Percentiles rank a stretch among this genome's conserved stretches.
phyloP scores from a whole-genome alignment of 64 coral and sea anemone genomes.

The Montipora capricornis region DNA sequence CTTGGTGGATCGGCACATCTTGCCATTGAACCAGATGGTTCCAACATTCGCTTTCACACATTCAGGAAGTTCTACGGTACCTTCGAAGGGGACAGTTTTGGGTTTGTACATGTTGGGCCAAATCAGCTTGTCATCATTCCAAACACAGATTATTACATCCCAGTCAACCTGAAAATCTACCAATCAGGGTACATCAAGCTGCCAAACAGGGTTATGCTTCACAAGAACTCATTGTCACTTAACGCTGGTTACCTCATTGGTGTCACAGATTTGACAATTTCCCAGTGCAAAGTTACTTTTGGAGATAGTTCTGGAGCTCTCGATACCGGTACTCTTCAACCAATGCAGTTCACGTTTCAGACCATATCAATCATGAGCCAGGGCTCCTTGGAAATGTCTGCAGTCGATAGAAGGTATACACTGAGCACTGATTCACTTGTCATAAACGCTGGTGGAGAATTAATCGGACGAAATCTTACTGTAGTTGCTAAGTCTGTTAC shows the following conservation, averaged over 20 bases:
- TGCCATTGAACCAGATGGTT: slow-evolving; percentile 69
- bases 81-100: slow-evolving; percentile 80
- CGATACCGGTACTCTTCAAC: slow-evolving; percentile 33
- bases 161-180: slow-evolving; percentile 83
- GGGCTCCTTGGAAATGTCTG: slow-evolving; percentile 64
- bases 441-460: slow-evolving; percentile 61
- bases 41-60: slow-evolving; percentile 46
- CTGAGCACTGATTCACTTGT: slow-evolving; percentile 53
- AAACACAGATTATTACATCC: slow-evolving; percentile 80
- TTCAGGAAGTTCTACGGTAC: slow-evolving; percentile 69
- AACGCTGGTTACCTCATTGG: slow-evolving; percentile 83
- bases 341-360: slow-evolving; percentile 51
- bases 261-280: slow-evolving; percentile 74
- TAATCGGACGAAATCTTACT: slow-evolving; percentile 63
- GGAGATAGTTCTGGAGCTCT: slow-evolving; percentile 65
- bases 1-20: slow-evolving; percentile 88
- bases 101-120: slow-evolving; percentile 84
- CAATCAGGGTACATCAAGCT: slow-evolving; percentile 55
- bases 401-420: slow-evolving; percentile 40
- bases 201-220: slow-evolving; percentile 80
- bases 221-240: slow-evolving; percentile 85
- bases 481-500: slow-evolving; percentile 46
- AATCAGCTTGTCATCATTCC: slow-evolving; percentile 71
- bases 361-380: slow-evolving; percentile 72
- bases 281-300: slow-evolving; percentile 70